These are phyloP conservation scores for Lamprotornis superbus DNA, from an alignment of 2,113 vertebrate genomes.

Conservation along the genomic window DNA sequence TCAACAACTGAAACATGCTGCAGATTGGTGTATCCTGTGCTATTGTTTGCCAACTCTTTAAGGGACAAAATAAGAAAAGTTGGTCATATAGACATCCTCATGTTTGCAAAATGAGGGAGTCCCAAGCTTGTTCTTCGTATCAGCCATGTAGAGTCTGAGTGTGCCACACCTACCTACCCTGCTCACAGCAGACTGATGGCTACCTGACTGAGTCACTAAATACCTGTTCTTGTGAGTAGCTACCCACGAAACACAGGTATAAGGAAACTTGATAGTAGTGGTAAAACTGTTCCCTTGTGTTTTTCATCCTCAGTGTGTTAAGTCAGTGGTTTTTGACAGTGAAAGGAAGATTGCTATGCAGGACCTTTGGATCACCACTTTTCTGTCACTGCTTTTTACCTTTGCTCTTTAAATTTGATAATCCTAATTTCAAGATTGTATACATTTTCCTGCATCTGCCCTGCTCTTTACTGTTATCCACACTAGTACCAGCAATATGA, in stretches of 20 bases:
- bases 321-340: not conserved
- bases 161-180: not conserved
- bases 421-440: not conserved
- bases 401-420: not conserved
- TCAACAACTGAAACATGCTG: not conserved
- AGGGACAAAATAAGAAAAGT: conserved; percentile 22
- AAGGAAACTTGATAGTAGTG: not conserved
- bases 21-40: not conserved
- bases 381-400: not conserved
- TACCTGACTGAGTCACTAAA: not conserved
- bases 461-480: not conserved
- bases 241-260: not conserved
- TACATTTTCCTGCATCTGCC: not conserved
- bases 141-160: not conserved
- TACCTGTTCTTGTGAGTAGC: not conserved
- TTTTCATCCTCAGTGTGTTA: not conserved
- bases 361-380: not conserved
- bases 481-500: not conserved
- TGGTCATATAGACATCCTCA: not conserved
- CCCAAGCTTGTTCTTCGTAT: not conserved
- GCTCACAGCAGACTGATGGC: not conserved
- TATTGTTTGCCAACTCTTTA: not conserved
- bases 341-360: not conserved
- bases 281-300: not conserved
- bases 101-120: conserved; percentile 12